Conservation (phyloP, 1,140 invertebrate species). For the Bradysia coprophila region DNA sequence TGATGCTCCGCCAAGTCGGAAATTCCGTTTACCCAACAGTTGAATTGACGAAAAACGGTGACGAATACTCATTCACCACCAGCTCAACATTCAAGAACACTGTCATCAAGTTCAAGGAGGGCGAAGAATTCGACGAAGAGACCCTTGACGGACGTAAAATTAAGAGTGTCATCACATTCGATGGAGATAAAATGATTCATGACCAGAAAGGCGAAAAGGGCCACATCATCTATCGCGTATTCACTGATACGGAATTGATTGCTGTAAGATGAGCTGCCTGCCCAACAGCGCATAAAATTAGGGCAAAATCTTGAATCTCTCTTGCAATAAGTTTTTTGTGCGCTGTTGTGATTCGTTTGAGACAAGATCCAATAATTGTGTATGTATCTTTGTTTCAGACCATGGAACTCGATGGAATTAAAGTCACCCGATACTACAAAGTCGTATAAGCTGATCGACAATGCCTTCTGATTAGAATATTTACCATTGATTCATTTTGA, state of each 20-base stretch:
- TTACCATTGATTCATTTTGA: no score
- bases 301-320: no score
- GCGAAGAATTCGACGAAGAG: constrained; percentile 68
- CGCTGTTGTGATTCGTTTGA: no score
- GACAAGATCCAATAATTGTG: no score
- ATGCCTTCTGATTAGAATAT: not conserved
- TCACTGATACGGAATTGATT: constrained; percentile 48
- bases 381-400: not conserved
- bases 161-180: constrained; percentile 43
- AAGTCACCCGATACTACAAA: not conserved
- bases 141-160: constrained; percentile 72
- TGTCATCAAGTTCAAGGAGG: constrained; percentile 58
- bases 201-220: constrained; percentile 46
- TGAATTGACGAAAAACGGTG: constrained; percentile 44
- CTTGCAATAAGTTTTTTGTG: no score
- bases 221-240: constrained; percentile 44
- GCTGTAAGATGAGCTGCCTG: constrained; percentile 26
- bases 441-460: constrained; percentile 1
- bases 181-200: constrained; percentile 49
- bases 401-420: not conserved
- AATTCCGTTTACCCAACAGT: constrained; percentile 51
- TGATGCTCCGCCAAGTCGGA: constrained; percentile 57
- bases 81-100: constrained; percentile 70
- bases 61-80: constrained; percentile 51
- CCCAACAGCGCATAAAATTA: not conserved